A percentile compares a stretch with the other conserved stretches of the same genome.
Evolutionary conservation across 2,797 vertebrate genomes (phyloP).

Genomic region (Sparidentex hasta): DNA sequence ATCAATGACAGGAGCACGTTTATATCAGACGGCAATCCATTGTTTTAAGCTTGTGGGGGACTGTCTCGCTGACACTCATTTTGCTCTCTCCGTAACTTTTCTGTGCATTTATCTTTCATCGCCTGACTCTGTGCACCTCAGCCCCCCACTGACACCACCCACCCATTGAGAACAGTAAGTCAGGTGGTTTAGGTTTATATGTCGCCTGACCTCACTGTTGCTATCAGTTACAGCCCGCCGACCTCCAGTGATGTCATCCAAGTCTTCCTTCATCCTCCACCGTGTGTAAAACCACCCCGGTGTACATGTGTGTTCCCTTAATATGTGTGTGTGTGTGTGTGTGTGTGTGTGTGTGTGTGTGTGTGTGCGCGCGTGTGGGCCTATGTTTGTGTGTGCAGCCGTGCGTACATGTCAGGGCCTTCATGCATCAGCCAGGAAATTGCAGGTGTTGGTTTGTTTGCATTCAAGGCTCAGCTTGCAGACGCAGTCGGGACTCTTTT

Average conservation of each 20-base stretch:
- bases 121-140: conserved; percentile 23
- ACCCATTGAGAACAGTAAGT: conserved; percentile 66
- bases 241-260: conserved; percentile 79
- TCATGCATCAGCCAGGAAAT: conserved; percentile 83
- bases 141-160: conserved; percentile 7
- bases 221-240: conserved; percentile 76
- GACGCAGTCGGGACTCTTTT: conserved; percentile 66
- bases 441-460: conserved; percentile 87
- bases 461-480: conserved; percentile 79
- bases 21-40: conserved; percentile 26
- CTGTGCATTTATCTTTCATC: conserved; percentile 49
- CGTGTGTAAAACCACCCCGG: conserved; percentile 57
- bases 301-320: conserved; percentile 46
- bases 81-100: conserved; percentile 8
- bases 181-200: conserved; percentile 80
- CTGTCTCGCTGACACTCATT: neutral
- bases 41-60: conserved; percentile 18
- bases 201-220: conserved; percentile 77
- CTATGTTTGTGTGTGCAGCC: conserved; percentile 11
- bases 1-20: neutral
- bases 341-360: conserved; percentile 3
- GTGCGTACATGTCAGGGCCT: conserved; percentile 74
- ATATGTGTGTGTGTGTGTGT: conserved; percentile 11
- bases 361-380: conserved; percentile 2
- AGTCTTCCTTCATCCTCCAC: conserved; percentile 67